These are phyloP conservation scores for Zaprionus ornatus DNA, from an alignment of 1,140 invertebrate species.

Conservation along the genomic window DNA sequence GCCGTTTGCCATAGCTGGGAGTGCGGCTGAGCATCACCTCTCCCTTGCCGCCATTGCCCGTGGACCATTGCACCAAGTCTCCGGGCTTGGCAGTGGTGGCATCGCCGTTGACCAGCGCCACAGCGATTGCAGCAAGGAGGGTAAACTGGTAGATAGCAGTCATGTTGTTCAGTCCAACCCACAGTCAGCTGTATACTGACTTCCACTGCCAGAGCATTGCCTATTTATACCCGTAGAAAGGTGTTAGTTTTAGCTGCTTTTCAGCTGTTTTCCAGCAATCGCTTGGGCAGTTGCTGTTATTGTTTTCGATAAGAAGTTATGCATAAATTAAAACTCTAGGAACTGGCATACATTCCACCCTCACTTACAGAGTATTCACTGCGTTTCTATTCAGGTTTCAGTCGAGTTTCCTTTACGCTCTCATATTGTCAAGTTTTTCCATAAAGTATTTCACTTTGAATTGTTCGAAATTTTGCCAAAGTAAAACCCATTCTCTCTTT, in stretches of 20 bases:
- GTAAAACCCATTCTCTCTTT: neutral
- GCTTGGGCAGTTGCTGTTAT: neutral
- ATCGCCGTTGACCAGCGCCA: neutral
- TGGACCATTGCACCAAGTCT: conserved; percentile 34
- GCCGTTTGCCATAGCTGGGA: neutral
- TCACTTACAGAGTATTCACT: no score
- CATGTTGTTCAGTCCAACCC: conserved; percentile 8
- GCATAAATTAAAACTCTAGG: neutral
- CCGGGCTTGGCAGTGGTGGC: neutral
- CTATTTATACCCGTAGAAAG: conserved; percentile 1
- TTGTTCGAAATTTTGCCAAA: no score
- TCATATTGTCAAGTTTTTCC: neutral
- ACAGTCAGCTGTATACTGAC: neutral
- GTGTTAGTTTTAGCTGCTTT: neutral
- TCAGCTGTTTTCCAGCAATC: conserved; percentile 11
- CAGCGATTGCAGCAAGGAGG: conserved; percentile 7
- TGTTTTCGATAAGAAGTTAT: neutral
- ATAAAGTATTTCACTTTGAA: neutral
- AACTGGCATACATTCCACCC: no score
- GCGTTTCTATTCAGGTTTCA: neutral
- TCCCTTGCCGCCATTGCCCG: conserved; percentile 19
- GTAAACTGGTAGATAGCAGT: conserved; percentile 3
- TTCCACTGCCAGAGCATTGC: neutral
- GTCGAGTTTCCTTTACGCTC: neutral
- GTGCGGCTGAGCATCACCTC: conserved; percentile 12